Evolutionary conservation across 2,797 vertebrate species (phyloP), one percentile per base, ranked within the genome.

Genomic region (Antrozous pallidus): DNA sequence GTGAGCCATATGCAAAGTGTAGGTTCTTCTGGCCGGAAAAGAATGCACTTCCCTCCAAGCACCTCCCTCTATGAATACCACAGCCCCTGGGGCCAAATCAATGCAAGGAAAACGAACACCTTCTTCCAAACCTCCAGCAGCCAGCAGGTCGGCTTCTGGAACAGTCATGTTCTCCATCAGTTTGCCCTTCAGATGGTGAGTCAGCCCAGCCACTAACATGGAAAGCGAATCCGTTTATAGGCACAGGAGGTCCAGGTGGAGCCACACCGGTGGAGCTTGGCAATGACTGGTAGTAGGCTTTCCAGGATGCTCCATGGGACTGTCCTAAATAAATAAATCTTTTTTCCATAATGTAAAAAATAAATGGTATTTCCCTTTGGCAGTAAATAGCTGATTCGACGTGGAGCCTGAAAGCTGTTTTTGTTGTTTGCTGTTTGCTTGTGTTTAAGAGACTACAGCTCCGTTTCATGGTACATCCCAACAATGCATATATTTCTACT

Each of bases 301-400:
- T 97, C 96, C 95, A 97, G 96, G 96, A 95, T 96, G 97, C 97
- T 97, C 93, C 93, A 96, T 96, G 98, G 98, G 98, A 98, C 98
- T 97, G 97, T 98, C 96, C 98, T 98, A 98, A 98, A 98, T 98
- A 98, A 98, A 98, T 98, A 98, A 98, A 97, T 97, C 94, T 97
- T 97, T 96, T 95, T 93, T 97, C 94, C 97, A 87, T 95, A 97
- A 97, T 98, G 98, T 98, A 98, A 98, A 98, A 97, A 98, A 98
- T 98, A 98, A 98, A 98, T 97, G 98, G 96, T 97, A 98, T 98
- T 96, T 98, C 98, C 98, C 98, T 98, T 98, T 98, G 98, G 98
- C 98, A 98, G 98, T 98, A 98, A 96, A 98, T 98, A 98, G 98
- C 98, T 98, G 98, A 98, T 98, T 98, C 97, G 97, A 98, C 97